These are phyloP conservation scores for Eospalax fontanierii DNA, from an alignment of 2,797 vertebrate genomes.

Conservation along the genomic window DNA sequence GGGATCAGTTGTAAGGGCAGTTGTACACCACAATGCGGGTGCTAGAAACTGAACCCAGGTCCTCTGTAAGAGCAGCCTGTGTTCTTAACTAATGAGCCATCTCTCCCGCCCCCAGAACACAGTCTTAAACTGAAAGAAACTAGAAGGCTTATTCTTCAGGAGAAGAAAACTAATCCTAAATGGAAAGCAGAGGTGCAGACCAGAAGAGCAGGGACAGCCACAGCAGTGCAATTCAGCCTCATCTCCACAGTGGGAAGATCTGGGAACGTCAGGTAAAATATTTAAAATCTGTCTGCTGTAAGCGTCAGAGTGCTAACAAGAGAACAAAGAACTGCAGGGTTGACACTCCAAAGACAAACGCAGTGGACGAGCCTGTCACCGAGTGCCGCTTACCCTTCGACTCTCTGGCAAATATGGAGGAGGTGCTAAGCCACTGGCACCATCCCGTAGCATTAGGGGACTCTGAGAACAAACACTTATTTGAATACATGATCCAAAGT, in stretches of 20 bases:
- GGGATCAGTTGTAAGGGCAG: too few species aligned
- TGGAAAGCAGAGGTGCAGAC: neutral
- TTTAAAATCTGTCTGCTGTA: conserved; percentile 1
- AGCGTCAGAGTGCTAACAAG: neutral
- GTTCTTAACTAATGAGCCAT: too few species aligned
- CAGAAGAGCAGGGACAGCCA: neutral
- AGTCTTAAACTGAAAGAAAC: conserved; percentile 6
- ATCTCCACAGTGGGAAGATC: neutral
- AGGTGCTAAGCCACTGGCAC: neutral
- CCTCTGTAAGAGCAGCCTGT: too few species aligned
- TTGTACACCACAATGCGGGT: too few species aligned
- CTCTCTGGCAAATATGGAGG: neutral
- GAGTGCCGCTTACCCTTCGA: neutral
- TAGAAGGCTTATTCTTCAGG: neutral
- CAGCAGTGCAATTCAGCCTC: neutral
- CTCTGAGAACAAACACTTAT: neutral
- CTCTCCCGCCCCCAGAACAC: too few species aligned
- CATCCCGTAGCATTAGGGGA: neutral
- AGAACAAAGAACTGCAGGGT: neutral
- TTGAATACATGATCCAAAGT: neutral
- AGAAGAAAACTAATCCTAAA: neutral
- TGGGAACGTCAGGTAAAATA: neutral
- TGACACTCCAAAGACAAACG: neutral
- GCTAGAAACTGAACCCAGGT: too few species aligned
- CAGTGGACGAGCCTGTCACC: neutral